A percentile compares a stretch with the other conserved stretches of the same genome.
Conservation (phyloP, 2,888 invertebrate genomes). For the Pyrgus malvae region DNA sequence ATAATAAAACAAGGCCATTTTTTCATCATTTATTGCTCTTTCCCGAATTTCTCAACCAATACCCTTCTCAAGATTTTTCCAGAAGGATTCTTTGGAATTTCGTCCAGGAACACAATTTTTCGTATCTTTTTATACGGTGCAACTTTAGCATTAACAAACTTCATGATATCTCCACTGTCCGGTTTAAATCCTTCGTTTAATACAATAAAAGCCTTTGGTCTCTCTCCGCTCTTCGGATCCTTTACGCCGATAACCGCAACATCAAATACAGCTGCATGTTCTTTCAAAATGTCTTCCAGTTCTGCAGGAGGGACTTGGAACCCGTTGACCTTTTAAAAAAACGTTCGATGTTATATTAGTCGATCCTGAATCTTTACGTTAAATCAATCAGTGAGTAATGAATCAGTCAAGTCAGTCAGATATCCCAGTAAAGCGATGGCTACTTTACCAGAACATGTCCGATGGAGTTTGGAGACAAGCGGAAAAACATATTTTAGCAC, state of each 20-base stretch:
- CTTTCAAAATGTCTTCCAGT: slow-evolving; percentile 87
- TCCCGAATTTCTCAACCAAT: slow-evolving; percentile 58
- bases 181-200: slow-evolving; percentile 66
- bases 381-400: too few relatives aligned
- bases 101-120: slow-evolving; percentile 85
- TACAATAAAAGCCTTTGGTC: slow-evolving; percentile 88
- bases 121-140: slow-evolving; percentile 88
- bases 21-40: background rate
- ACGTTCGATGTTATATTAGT: background rate
- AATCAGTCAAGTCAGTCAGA: too few relatives aligned
- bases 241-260: slow-evolving; percentile 92
- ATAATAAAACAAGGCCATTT: background rate
- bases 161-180: slow-evolving; percentile 79
- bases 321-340: slow-evolving; percentile 1
- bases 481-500: too few relatives aligned
- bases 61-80: slow-evolving; percentile 89
- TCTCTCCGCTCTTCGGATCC: slow-evolving; percentile 86
- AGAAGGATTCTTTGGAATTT: slow-evolving; percentile 88
- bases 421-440: too few relatives aligned
- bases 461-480: too few relatives aligned
- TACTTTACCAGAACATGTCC: too few relatives aligned
- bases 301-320: slow-evolving; percentile 94
- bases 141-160: slow-evolving; percentile 85
- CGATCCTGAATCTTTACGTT: too few relatives aligned
- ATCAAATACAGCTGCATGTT: slow-evolving; percentile 88